phyloP scores from a whole-genome alignment of 2,888 invertebrate genomes.

The Cephus runcator region DNA sequence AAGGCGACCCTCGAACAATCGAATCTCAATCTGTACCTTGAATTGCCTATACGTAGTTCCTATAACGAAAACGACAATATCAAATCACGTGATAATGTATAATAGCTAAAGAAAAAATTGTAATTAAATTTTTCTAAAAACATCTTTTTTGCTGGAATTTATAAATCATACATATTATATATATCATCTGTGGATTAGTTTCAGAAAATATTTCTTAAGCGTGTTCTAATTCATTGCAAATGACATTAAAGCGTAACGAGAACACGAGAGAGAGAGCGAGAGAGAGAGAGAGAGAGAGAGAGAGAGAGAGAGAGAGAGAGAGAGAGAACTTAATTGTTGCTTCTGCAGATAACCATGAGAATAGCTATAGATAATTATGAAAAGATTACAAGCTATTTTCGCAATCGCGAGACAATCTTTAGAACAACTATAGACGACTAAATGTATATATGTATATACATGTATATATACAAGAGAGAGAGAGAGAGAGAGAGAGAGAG shows the following conservation, averaged over 20 bases:
- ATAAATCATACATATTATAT: not conserved
- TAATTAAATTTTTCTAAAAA: not conserved
- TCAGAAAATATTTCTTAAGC: not conserved
- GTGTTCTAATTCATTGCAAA: not conserved
- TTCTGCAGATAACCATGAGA: constrained; percentile 49
- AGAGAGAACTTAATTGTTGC: constrained; percentile 37
- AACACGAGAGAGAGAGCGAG: not conserved
- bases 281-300: not conserved
- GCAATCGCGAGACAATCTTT: not conserved
- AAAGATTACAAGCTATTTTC: constrained; percentile 40
- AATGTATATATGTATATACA: not conserved
- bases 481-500: too few species aligned
- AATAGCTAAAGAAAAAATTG: too few species aligned
- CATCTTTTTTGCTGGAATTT: not conserved
- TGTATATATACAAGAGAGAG: too few species aligned
- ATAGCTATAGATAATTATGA: constrained; percentile 44
- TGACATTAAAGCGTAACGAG: not conserved
- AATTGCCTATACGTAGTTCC: too few species aligned
- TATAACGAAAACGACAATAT: not conserved
- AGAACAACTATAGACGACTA: not conserved
- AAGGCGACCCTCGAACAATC: not conserved
- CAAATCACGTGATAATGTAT: too few species aligned
- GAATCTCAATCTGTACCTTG: not conserved
- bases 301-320: not conserved
- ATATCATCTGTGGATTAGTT: not conserved